Conservation (phyloP, 2,113 vertebrate genomes). For the Amia ocellicauda region DNA sequence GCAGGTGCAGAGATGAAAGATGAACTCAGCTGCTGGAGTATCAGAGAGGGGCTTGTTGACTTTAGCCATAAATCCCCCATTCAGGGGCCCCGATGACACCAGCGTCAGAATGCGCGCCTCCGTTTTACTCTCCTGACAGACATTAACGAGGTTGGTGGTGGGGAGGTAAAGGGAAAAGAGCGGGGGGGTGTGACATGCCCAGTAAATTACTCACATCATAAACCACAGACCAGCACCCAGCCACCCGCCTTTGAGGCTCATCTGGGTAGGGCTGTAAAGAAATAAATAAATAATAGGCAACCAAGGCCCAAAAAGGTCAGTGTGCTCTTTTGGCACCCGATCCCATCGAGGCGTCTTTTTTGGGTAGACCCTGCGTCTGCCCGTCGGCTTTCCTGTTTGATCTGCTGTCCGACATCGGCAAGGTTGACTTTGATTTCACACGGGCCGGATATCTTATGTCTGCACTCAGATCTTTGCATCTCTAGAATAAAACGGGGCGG, state of each 20-base stretch:
- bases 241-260: slow-evolving; percentile 28
- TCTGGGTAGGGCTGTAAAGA: slow-evolving; percentile 14
- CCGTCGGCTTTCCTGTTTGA: too few species aligned
- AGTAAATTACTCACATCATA: slow-evolving; percentile 48
- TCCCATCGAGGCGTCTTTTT: too few species aligned
- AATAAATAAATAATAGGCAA: slow-evolving; percentile 38
- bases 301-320: background rate
- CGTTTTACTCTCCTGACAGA: slow-evolving; percentile 16
- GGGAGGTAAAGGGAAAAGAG: slow-evolving; percentile 21
- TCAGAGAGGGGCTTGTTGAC: slow-evolving; percentile 23
- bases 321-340: too few species aligned
- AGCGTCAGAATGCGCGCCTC: slow-evolving; percentile 26
- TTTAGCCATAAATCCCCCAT: slow-evolving; percentile 43
- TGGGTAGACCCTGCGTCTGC: too few species aligned
- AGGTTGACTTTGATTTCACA: too few species aligned
- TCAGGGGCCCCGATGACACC: slow-evolving; percentile 39
- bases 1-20: slow-evolving; percentile 46
- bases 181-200: slow-evolving; percentile 26
- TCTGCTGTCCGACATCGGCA: too few species aligned
- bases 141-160: slow-evolving; percentile 23
- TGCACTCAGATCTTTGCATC: too few species aligned
- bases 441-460: too few species aligned
- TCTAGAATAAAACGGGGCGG: too few species aligned
- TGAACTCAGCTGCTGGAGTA: slow-evolving; percentile 36
- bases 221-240: slow-evolving; percentile 32